Conservation (phyloP, 2,797 vertebrate genomes). For the Crenichthys baileyi region DNA sequence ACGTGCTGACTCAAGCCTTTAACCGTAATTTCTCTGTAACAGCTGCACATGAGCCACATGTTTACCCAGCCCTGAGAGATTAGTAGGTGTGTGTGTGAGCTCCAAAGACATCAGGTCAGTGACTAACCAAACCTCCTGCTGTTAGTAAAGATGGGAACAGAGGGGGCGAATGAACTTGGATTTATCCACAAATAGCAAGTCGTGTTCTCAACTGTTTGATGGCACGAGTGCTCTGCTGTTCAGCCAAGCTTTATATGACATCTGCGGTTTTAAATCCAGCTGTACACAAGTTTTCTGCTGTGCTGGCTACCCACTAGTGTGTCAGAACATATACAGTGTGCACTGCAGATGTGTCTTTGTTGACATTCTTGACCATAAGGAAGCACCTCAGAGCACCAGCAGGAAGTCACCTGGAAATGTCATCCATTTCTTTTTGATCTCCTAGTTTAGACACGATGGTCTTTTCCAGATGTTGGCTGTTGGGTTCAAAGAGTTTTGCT, state of each 20-base stretch:
- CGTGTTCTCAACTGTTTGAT: constrained; percentile 42
- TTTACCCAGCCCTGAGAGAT: constrained; percentile 56
- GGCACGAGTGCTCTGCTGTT: constrained; percentile 33
- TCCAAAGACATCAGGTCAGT: constrained; percentile 62
- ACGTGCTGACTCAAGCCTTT: constrained; percentile 64
- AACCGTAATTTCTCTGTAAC: constrained; percentile 54
- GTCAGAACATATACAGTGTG: constrained; percentile 9
- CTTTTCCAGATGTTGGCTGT: constrained; percentile 63
- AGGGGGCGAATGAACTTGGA: constrained; percentile 54
- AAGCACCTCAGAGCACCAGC: constrained; percentile 17
- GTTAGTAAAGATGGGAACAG: constrained; percentile 61
- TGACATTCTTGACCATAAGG: constrained; percentile 2
- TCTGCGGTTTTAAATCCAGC: constrained; percentile 16
- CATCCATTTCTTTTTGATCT: constrained; percentile 39
- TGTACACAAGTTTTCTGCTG: constrained; percentile 13
- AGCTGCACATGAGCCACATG: constrained; percentile 71
- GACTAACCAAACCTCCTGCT: constrained; percentile 47
- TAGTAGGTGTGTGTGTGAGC: constrained; percentile 38
- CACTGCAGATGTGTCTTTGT: constrained; percentile 2
- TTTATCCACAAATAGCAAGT: constrained; percentile 53
- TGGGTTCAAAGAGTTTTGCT: constrained; percentile 10
- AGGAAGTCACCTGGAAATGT: constrained; percentile 58
- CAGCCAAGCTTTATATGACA: constrained; percentile 37
- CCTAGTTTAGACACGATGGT: constrained; percentile 40
- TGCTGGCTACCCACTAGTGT: constrained; percentile 17